Conservation (phyloP, 1,140 invertebrate genomes). For the Nylanderia fulva region DNA sequence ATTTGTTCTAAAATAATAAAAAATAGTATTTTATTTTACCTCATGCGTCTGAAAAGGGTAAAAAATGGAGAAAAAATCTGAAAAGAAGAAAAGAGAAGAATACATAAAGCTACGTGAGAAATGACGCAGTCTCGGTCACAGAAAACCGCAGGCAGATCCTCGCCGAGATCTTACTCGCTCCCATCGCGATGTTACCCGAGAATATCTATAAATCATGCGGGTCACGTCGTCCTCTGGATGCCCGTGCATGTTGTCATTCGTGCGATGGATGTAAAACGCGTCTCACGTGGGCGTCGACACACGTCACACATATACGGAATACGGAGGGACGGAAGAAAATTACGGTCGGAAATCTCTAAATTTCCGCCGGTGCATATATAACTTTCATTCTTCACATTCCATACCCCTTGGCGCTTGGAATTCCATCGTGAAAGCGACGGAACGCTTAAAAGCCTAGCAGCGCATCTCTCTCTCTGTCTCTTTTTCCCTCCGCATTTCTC, state of each 20-base stretch:
- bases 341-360: conserved; percentile 67
- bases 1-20: too few species aligned
- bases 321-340: too few species aligned
- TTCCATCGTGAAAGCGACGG: conserved; percentile 63
- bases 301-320: conserved; percentile 52
- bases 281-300: conserved; percentile 71
- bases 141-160: not conserved
- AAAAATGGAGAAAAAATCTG: too few species aligned
- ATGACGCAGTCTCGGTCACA: not conserved
- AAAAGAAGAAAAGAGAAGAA: not conserved
- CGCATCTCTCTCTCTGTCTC: too few species aligned
- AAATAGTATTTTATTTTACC: too few species aligned
- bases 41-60: too few species aligned
- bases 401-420: conserved; percentile 58
- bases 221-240: conserved; percentile 41
- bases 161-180: not conserved
- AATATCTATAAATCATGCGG: conserved; percentile 60
- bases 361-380: conserved; percentile 66
- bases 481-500: too few species aligned
- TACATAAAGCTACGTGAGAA: not conserved
- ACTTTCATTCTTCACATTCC: conserved; percentile 63
- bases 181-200: not conserved
- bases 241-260: conserved; percentile 1
- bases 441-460: conserved; percentile 62
- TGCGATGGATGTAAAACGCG: conserved; percentile 43